Percentiles rank a stretch among this genome's conserved stretches.
phyloP scores from a whole-genome alignment of 37 sponge, comb jelly and placozoan species.

The Dysidea cf. avara region DNA sequence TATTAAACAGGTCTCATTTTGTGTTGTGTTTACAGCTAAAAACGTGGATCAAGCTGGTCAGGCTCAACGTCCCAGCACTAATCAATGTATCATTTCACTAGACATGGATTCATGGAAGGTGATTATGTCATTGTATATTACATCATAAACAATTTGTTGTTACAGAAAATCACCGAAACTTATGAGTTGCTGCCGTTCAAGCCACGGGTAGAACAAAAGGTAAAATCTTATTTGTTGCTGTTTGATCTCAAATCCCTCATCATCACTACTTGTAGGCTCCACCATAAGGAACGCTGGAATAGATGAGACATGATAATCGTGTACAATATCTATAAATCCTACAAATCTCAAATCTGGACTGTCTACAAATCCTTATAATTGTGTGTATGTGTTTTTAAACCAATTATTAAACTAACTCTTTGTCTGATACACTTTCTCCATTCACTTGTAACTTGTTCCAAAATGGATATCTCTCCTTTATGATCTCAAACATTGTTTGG shows the following conservation, averaged over 20 bases:
- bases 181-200: background rate
- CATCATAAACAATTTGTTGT: too few relatives aligned
- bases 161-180: background rate
- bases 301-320: too few relatives aligned
- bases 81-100: constrained; percentile 49
- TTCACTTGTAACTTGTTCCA: constrained; percentile 24
- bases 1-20: background rate
- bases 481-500: constrained; percentile 64
- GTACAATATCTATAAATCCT: too few relatives aligned
- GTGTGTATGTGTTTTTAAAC: background rate
- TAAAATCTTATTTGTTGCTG: too few relatives aligned
- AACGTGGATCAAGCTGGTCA: constrained; percentile 32
- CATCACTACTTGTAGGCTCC: constrained; percentile 12
- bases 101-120: constrained; percentile 57
- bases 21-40: background rate
- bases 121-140: background rate
- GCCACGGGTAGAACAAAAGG: too few relatives aligned
- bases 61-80: constrained; percentile 34
- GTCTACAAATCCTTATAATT: background rate
- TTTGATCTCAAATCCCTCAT: constrained; percentile 56
- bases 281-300: constrained; percentile 51
- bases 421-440: background rate
- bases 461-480: constrained; percentile 41
- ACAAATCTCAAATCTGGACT: too few relatives aligned
- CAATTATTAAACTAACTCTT: constrained; percentile 21